These are phyloP conservation scores for Blastobasis lacticolella DNA, from an alignment of 2,888 invertebrate genomes.

Conservation along the genomic window DNA sequence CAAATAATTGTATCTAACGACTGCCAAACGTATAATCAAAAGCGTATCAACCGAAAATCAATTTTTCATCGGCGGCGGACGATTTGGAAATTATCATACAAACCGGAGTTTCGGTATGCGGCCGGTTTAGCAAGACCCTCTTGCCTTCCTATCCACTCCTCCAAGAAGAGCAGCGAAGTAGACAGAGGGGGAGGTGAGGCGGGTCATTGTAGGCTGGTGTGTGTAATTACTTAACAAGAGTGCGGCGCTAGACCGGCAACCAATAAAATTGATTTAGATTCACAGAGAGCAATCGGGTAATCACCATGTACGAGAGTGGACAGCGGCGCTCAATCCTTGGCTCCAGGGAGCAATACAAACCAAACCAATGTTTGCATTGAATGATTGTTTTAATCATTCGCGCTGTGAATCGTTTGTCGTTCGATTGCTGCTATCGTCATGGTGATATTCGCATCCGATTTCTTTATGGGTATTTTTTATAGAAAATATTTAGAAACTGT, in stretches of 20 bases:
- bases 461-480: too few relatives aligned
- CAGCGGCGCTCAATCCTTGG: conserved; percentile 2
- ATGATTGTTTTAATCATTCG: too few relatives aligned
- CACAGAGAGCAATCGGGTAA: conserved; percentile 38
- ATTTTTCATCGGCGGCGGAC: conserved; percentile 59
- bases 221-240: conserved; percentile 55
- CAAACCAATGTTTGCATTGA: too few relatives aligned
- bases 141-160: conserved; percentile 1
- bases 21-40: conserved; percentile 63
- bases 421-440: too few relatives aligned
- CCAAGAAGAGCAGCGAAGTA: conserved; percentile 8
- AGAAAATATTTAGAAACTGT: too few relatives aligned
- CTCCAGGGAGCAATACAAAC: too few relatives aligned
- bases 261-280: conserved; percentile 68
- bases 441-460: too few relatives aligned
- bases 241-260: conserved; percentile 34
- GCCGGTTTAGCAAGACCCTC: conserved; percentile 30
- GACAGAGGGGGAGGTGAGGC: conserved; percentile 8
- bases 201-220: conserved; percentile 24
- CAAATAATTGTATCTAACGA: conserved; percentile 66
- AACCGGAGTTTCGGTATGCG: conserved; percentile 25
- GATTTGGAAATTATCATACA: conserved; percentile 69
- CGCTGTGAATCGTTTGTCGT: too few relatives aligned
- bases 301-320: conserved; percentile 15
- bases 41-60: conserved; percentile 68